phyloP scores from a whole-genome alignment of 2,888 invertebrate genomes.

The Philonicus albiceps region DNA sequence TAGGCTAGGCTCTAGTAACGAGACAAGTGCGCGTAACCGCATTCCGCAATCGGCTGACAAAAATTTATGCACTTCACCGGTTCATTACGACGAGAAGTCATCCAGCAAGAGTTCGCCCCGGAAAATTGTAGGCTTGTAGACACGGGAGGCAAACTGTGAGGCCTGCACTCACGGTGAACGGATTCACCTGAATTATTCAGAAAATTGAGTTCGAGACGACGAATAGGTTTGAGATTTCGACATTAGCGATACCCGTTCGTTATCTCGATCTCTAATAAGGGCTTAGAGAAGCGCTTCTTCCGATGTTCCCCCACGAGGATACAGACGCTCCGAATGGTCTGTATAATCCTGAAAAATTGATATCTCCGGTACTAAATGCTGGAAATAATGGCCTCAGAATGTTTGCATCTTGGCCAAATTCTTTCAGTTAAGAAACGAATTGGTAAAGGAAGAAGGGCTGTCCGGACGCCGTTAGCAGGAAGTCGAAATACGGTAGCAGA shows the following conservation, averaged over 20 bases:
- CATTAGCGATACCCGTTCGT: neutral
- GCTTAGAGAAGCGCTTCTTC: neutral
- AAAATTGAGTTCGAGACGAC: conserved; percentile 9
- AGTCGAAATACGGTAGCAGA: conserved; percentile 5
- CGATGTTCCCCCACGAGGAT: neutral
- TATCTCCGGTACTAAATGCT: neutral
- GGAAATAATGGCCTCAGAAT: neutral
- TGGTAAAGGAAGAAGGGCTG: neutral
- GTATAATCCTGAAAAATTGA: neutral
- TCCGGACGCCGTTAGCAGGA: neutral
- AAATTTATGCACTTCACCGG: conserved; percentile 19
- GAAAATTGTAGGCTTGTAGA: neutral
- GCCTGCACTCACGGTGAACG: conserved; percentile 5
- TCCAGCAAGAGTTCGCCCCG: conserved; percentile 9
- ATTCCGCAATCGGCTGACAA: neutral
- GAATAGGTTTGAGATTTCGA: neutral
- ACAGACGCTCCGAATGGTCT: no score
- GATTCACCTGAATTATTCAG: conserved; percentile 32
- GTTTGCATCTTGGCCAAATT: neutral
- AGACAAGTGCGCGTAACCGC: conserved; percentile 31
- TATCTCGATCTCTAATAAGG: neutral
- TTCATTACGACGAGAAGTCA: conserved; percentile 29
- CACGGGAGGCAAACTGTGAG: neutral
- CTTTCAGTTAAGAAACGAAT: neutral
- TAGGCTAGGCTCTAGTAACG: neutral